phyloP scores from a whole-genome alignment of 2,888 invertebrate genomes.

The Eristalis tenax region DNA sequence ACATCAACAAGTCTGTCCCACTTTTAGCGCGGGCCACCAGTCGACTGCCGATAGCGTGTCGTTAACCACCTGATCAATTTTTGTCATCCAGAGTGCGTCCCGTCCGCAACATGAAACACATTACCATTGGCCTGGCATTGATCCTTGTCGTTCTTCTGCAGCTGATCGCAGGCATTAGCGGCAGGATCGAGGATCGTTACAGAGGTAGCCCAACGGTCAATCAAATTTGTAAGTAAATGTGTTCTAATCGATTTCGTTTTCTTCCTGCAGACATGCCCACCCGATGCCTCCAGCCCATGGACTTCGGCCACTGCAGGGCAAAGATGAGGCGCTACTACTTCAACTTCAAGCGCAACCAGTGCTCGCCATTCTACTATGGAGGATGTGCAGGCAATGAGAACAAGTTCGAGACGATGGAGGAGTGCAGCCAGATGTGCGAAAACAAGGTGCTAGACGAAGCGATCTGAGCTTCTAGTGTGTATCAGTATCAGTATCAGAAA shows the following conservation, averaged over 20 bases:
- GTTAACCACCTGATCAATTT: constrained; percentile 56
- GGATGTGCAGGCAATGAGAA: constrained; percentile 89
- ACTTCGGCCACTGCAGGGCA: constrained; percentile 88
- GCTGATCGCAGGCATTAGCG: constrained; percentile 24
- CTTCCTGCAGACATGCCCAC: constrained; percentile 79
- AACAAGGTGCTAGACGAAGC: constrained; percentile 30
- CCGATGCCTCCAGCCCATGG: constrained; percentile 86
- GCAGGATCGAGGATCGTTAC: constrained; percentile 46
- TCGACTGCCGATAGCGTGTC: constrained; percentile 57
- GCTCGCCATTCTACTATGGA: constrained; percentile 88
- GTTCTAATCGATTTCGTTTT: constrained; percentile 5
- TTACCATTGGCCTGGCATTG: constrained; percentile 36
- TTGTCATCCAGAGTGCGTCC: constrained; percentile 26
- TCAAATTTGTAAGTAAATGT: not conserved
- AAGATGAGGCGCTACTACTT: constrained; percentile 89
- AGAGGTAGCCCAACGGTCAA: constrained; percentile 26
- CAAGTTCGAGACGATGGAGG: constrained; percentile 86
- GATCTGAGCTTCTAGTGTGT: constrained; percentile 16
- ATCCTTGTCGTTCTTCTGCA: constrained; percentile 23
- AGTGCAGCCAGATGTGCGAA: constrained; percentile 81
- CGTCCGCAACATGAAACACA: constrained; percentile 43
- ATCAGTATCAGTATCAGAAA: not conserved
- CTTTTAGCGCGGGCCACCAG: constrained; percentile 50
- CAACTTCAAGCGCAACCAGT: constrained; percentile 82
- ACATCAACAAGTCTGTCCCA: constrained; percentile 44